Conservation (phyloP, 2,797 vertebrate genomes). For the Mallotus villosus region DNA sequence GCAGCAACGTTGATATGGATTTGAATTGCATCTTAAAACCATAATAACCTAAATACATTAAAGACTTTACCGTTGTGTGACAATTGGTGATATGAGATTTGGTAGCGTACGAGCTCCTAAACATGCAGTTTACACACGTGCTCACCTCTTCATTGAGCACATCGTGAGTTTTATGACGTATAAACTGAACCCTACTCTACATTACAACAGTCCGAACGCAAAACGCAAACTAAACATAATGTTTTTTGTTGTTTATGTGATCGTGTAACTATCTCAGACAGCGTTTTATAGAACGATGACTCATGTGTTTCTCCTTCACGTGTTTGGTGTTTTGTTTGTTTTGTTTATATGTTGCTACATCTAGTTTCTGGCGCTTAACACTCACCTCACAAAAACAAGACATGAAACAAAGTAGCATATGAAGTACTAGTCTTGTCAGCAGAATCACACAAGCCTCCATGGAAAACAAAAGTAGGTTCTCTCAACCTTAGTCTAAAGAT, state of each 20-base stretch:
- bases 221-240: slow-evolving; percentile 50
- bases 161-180: slow-evolving; percentile 57
- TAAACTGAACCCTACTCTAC: slow-evolving; percentile 54
- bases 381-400: slow-evolving; percentile 36
- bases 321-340: slow-evolving; percentile 69
- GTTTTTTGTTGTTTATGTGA: slow-evolving; percentile 45
- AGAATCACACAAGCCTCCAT: slow-evolving; percentile 19
- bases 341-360: slow-evolving; percentile 36
- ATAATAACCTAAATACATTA: no score
- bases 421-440: slow-evolving; percentile 33
- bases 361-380: slow-evolving; percentile 47
- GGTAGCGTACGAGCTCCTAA: slow-evolving; percentile 26
- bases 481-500: slow-evolving; percentile 34
- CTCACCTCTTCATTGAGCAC: slow-evolving; percentile 50
- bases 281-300: slow-evolving; percentile 63
- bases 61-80: background rate
- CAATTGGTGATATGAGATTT: slow-evolving; percentile 27
- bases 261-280: slow-evolving; percentile 39
- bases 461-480: slow-evolving; percentile 31
- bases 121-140: slow-evolving; percentile 48
- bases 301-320: slow-evolving; percentile 59
- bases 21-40: no score
- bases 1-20: background rate
- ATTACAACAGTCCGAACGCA: slow-evolving; percentile 46
- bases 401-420: slow-evolving; percentile 36